Percentiles rank a stretch among this genome's conserved stretches.
These are phyloP conservation scores for Ormia ochracea DNA, from an alignment of 2,888 invertebrate genomes.

Conservation along the genomic window DNA sequence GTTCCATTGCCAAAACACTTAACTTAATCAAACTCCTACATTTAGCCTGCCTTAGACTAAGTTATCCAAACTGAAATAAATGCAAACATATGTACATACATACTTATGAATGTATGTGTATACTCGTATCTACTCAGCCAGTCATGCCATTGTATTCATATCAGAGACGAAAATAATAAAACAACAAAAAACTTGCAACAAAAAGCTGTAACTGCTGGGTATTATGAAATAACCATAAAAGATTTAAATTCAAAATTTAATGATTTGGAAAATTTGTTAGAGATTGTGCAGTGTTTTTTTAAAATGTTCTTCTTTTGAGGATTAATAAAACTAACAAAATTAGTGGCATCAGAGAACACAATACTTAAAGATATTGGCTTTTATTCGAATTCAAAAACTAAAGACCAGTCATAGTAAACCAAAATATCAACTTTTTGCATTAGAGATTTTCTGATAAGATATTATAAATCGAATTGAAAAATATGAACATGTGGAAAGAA, in stretches of 20 bases:
- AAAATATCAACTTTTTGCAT: too few species aligned
- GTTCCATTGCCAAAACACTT: conserved; percentile 59
- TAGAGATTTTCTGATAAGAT: too few species aligned
- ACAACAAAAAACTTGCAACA: neutral
- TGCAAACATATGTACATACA: neutral
- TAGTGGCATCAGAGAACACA: neutral
- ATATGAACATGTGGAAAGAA: too few species aligned
- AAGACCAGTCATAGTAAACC: too few species aligned
- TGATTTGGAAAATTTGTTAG: conserved; percentile 68
- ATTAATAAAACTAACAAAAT: neutral
- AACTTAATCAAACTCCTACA: conserved; percentile 62
- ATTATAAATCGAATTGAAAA: too few species aligned
- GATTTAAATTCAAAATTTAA: conserved; percentile 68
- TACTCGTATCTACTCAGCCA: too few species aligned
- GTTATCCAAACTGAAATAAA: neutral
- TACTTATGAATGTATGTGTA: too few species aligned
- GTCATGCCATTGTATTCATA: neutral
- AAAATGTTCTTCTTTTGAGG: neutral
- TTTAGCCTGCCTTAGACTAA: conserved; percentile 46
- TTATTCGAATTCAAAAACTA: too few species aligned
- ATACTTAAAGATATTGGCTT: neutral
- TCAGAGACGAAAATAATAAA: neutral
- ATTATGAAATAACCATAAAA: conserved; percentile 52
- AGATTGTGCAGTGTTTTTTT: conserved; percentile 29
- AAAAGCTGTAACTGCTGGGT: conserved; percentile 34